Base-by-base conservation (phyloP, 2,888 invertebrate genomes). In the Romanomermis culicivorax region DNA sequence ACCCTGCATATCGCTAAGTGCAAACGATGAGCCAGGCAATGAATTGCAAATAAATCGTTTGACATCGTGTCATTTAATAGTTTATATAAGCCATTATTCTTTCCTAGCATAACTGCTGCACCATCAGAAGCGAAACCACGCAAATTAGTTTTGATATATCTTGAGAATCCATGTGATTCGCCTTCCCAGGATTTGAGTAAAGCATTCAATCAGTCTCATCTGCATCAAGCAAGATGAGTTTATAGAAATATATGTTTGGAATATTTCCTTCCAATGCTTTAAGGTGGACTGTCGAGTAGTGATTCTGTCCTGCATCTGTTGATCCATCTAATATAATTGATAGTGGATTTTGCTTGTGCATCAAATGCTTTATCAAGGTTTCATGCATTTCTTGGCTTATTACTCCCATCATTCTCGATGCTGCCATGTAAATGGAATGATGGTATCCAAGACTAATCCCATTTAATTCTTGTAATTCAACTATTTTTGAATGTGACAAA, bases 71-170 rank as follows among this genome's bases (percentile, higher is more conserved):
- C 50, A 4, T 50, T 26, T 3, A 50, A 7, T 3, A 50, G 27
- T 25, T 26, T 50, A 7, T 25, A 14, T 25, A 50, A 50, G 24
- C 50, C 50, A 50, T 25, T 26, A n/a, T 25, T 24, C 24, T n/a
- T 24, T 7, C 50, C 50, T 27, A 50, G 4, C 50, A 50, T 50
- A 7, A 50, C 50, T 25, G 50, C 50, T 23, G 50, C 27, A 3
- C 50, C 50, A n/a, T 50, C 50, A 25, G 50, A 50, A 7, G 50
- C 50, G 27, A 50, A 50, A 26, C 25, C 50, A 11, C 11, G 11
- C 36, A 36, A 36, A 36, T 36, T 36, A 11, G 7, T 7, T 7
- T 17, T 7, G 11, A 36, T 7, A 36, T 36, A 17, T 36, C 36
- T 7, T 36, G 7, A 7, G 36, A 36, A 36, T 36, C 36, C 36